Conservation (phyloP, 2,113 vertebrate genomes). For the Tyrannus savana region DNA sequence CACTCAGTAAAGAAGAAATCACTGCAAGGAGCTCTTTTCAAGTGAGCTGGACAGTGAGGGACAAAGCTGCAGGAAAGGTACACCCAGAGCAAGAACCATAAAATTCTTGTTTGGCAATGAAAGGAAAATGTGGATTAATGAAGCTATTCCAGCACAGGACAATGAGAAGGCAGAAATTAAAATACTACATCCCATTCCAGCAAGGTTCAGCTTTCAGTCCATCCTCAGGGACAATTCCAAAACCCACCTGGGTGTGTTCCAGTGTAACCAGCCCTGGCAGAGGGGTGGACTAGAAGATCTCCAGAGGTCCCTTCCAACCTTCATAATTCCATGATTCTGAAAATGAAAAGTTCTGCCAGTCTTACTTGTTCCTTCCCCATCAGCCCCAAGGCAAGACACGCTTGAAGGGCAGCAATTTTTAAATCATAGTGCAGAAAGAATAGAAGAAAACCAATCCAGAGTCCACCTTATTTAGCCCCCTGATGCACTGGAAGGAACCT, state of each 20-base stretch:
- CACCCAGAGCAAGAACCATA: neutral
- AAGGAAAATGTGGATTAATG: neutral
- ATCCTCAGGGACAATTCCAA: neutral
- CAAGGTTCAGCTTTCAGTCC: rapidly evolving
- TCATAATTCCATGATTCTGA: neutral
- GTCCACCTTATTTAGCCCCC: neutral
- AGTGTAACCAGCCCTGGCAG: neutral
- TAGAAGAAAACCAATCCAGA: neutral
- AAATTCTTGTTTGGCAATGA: neutral
- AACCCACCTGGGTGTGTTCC: neutral
- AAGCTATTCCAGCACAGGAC: neutral
- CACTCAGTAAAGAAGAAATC: neutral
- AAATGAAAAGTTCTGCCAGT: neutral
- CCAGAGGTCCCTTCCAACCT: neutral
- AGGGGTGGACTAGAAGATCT: neutral
- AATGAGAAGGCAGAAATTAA: neutral
- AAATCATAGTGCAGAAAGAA: neutral
- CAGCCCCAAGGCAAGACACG: neutral
- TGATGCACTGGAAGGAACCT: neutral
- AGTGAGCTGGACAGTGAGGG: neutral
- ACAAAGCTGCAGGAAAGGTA: neutral
- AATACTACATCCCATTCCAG: neutral
- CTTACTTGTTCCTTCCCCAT: rapidly evolving
- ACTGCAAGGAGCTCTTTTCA: neutral
- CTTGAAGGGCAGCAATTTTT: neutral